Conservation (phyloP, 2,113 vertebrate species). For the Calidris pugnax region DNA sequence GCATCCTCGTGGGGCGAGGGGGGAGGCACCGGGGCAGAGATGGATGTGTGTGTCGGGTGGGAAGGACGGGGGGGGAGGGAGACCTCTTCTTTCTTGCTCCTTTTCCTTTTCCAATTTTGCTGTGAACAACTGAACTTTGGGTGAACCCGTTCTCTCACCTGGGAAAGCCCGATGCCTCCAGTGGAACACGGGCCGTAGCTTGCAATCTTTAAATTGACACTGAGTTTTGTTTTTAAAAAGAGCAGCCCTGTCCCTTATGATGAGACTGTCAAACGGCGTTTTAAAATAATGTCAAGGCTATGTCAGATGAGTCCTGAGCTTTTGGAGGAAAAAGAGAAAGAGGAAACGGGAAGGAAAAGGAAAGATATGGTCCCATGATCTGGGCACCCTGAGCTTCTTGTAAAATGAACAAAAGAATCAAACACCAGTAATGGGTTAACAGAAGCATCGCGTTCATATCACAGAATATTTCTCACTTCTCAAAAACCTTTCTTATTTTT, state of each 20-base stretch:
- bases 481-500: neutral
- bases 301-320: neutral
- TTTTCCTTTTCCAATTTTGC: neutral
- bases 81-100: neutral
- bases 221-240: neutral
- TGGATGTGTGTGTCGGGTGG: neutral
- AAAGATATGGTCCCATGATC: neutral
- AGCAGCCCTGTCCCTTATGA: neutral
- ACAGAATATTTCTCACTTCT: neutral
- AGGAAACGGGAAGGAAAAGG: neutral
- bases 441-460: neutral
- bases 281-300: constrained; percentile 7
- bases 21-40: neutral
- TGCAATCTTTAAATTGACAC: neutral
- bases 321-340: constrained; percentile 15
- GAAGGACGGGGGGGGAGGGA: no score
- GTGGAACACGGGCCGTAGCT: neutral
- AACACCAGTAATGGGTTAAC: constrained; percentile 7
- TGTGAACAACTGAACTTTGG: constrained; percentile 47
- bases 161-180: neutral
- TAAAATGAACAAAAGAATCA: neutral
- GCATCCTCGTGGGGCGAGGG: neutral
- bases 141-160: constrained; percentile 1
- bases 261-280: neutral
- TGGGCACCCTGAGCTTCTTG: neutral